phyloP scores from a whole-genome alignment of 2,888 invertebrate species.

The Schrankia costaestrigalis region DNA sequence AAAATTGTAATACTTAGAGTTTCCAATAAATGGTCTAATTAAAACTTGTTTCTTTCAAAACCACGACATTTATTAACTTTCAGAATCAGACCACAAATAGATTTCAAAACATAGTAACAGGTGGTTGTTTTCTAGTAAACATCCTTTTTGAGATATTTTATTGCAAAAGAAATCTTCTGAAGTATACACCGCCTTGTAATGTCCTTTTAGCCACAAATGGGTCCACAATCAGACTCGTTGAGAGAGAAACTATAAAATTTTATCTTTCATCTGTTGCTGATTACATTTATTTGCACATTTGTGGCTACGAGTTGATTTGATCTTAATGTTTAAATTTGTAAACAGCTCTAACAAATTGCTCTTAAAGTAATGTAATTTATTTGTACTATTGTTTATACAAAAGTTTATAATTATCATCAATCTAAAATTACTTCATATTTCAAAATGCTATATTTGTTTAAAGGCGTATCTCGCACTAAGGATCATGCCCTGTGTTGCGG shows the following conservation, averaged over 20 bases:
- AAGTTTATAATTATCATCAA: too few relatives aligned
- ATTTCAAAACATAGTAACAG: slow-evolving; percentile 13
- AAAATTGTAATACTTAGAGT: too few relatives aligned
- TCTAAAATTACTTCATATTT: too few relatives aligned
- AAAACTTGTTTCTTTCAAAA: too few relatives aligned
- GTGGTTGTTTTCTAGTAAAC: slow-evolving; percentile 14
- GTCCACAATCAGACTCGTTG: slow-evolving; percentile 15
- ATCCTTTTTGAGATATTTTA: slow-evolving; percentile 18
- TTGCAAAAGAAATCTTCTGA: slow-evolving; percentile 9
- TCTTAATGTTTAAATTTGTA: slow-evolving; percentile 1
- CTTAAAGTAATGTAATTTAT: too few relatives aligned
- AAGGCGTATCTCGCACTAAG: too few relatives aligned
- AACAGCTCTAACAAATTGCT: not conserved
- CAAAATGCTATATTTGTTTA: too few relatives aligned
- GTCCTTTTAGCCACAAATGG: slow-evolving; percentile 14
- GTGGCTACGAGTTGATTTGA: slow-evolving; percentile 6
- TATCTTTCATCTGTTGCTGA: slow-evolving; percentile 19
- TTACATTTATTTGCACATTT: slow-evolving; percentile 21
- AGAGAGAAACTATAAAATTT: slow-evolving; percentile 24
- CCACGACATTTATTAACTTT: too few relatives aligned
- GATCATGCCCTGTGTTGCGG: too few relatives aligned
- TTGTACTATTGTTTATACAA: too few relatives aligned
- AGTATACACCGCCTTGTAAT: slow-evolving; percentile 16
- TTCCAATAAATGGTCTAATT: too few relatives aligned
- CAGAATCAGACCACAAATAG: slow-evolving; percentile 8